Conservation (phyloP, 2,888 invertebrate genomes). For the Scrobipalpa atriplicella region DNA sequence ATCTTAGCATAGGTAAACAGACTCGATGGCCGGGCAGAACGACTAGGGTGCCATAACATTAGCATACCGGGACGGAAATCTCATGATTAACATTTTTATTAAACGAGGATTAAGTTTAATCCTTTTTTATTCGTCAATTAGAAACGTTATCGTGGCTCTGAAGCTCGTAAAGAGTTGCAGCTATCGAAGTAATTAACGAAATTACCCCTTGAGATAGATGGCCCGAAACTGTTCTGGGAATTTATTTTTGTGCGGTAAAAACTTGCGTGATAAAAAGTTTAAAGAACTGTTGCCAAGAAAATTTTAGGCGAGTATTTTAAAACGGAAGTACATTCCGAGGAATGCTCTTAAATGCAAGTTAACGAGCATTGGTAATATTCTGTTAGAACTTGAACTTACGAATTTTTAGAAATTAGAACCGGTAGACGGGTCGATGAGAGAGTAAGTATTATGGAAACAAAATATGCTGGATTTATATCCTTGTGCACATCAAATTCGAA, state of each 20-base stretch:
- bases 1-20: constrained; percentile 22
- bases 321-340: too few species aligned
- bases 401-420: too few species aligned
- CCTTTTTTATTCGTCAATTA: constrained; percentile 83
- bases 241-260: constrained; percentile 4
- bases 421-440: too few species aligned
- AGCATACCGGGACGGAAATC: constrained; percentile 74
- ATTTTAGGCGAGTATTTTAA: neutral
- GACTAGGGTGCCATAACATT: constrained; percentile 63
- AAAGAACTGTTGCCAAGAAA: neutral
- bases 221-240: constrained; percentile 22
- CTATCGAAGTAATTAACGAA: constrained; percentile 76
- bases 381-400: too few species aligned
- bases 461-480: too few species aligned
- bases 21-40: constrained; percentile 49
- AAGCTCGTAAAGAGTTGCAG: constrained; percentile 79
- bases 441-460: too few species aligned
- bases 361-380: too few species aligned
- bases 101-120: constrained; percentile 78
- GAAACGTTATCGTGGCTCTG: constrained; percentile 73
- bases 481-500: too few species aligned
- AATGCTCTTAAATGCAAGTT: too few species aligned
- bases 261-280: constrained; percentile 12
- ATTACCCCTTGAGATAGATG: constrained; percentile 67
- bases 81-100: constrained; percentile 82